Evolutionary conservation across 2,888 invertebrate species (phyloP).

Genomic region (Sesamia inferens): DNA sequence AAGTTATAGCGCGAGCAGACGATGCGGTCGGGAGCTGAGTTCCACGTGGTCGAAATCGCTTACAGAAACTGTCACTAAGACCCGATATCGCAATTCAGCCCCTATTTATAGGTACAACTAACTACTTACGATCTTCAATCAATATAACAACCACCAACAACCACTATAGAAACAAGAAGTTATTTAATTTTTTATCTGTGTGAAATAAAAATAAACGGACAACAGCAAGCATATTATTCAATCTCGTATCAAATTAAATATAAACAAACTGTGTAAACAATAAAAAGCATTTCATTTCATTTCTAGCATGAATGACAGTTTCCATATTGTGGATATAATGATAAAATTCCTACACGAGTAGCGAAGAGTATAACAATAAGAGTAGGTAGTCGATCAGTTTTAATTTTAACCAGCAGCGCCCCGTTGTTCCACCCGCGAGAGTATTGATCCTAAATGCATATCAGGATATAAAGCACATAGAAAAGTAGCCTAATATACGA

Average conservation of each 20-base stretch:
- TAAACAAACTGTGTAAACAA: not conserved
- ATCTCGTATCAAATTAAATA: conserved; percentile 2
- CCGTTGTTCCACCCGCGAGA: too few species aligned
- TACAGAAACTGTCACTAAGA: not conserved
- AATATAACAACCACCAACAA: not conserved
- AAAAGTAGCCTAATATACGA: too few species aligned
- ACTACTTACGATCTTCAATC: not conserved
- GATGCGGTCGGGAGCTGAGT: too few species aligned
- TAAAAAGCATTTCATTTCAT: conserved; percentile 18
- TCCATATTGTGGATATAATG: too few species aligned
- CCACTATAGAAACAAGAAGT: not conserved
- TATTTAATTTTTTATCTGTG: not conserved
- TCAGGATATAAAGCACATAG: too few species aligned
- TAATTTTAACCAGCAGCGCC: too few species aligned
- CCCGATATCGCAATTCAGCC: not conserved
- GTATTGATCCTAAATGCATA: too few species aligned
- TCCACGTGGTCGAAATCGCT: not conserved
- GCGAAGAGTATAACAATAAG: too few species aligned
- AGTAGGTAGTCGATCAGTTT: too few species aligned
- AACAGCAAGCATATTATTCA: not conserved
- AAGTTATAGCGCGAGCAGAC: too few species aligned
- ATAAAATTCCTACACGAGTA: too few species aligned
- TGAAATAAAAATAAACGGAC: not conserved
- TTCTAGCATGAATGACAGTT: not conserved
- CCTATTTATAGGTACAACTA: not conserved